Evolutionary conservation across 1,140 invertebrate genomes (phyloP).

Genomic region (Ridgeia piscesae): DNA sequence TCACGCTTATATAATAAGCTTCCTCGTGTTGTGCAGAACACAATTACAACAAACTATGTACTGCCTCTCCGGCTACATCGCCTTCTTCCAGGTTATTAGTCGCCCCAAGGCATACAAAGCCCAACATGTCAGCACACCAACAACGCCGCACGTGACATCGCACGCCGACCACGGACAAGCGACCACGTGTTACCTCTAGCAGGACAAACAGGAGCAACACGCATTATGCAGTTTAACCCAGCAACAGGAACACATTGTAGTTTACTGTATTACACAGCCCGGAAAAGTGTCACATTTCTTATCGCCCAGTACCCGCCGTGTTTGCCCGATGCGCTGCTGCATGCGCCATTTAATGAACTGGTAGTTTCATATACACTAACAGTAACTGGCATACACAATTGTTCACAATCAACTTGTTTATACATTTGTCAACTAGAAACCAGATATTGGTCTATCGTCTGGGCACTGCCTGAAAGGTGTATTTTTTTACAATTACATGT

Average conservation of each 20-base stretch:
- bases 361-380: no score
- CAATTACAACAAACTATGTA: not conserved
- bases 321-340: not conserved
- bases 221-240: not conserved
- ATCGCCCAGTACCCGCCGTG: not conserved
- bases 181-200: not conserved
- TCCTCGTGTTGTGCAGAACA: not conserved
- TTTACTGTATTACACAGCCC: not conserved
- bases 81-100: not conserved
- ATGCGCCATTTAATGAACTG: no score
- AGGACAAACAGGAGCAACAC: not conserved
- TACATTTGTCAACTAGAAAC: not conserved
- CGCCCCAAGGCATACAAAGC: not conserved
- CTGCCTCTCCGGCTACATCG: not conserved
- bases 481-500: not conserved
- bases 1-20: conserved; percentile 6
- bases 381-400: no score
- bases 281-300: not conserved
- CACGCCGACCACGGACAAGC: no score
- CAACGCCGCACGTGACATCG: not conserved
- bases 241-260: not conserved
- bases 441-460: not conserved
- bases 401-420: no score
- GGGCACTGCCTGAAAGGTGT: no score
- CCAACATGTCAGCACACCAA: not conserved